Evolutionary conservation across 1,140 invertebrate species (phyloP).

Genomic region (Drosophila nigromelanica): DNA sequence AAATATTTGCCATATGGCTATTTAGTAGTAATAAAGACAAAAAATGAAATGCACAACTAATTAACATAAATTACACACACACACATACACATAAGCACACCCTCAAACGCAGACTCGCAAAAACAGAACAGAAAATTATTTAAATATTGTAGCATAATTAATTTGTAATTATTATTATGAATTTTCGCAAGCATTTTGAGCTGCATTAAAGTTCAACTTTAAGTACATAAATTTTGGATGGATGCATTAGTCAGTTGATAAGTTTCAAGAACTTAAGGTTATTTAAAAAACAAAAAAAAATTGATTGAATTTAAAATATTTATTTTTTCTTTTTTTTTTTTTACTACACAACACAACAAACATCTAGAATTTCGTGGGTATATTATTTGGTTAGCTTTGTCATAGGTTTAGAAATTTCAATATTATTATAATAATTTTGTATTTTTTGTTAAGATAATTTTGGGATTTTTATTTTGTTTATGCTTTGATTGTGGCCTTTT

Average conservation of each 20-base stretch:
- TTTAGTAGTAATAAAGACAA: slow-evolving; percentile 1
- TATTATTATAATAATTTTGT: slow-evolving; percentile 4
- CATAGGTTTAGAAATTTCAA: background rate
- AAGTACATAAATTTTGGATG: slow-evolving; percentile 56
- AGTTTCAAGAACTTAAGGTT: slow-evolving; percentile 36
- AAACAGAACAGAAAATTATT: slow-evolving; percentile 15
- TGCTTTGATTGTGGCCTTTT: slow-evolving; percentile 48
- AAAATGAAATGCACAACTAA: slow-evolving; percentile 17
- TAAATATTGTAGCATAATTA: slow-evolving; percentile 36
- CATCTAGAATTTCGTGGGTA: slow-evolving; percentile 23
- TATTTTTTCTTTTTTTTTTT: slow-evolving; percentile 6
- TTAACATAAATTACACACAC: slow-evolving; percentile 24
- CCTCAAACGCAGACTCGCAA: slow-evolving; percentile 4
- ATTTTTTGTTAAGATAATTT: slow-evolving; percentile 6
- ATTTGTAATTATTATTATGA: slow-evolving; percentile 25
- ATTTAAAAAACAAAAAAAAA: slow-evolving; percentile 17
- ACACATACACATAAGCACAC: slow-evolving; percentile 8
- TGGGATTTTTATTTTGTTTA: slow-evolving; percentile 7
- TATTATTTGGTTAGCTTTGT: slow-evolving; percentile 16
- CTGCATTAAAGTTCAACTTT: slow-evolving; percentile 43
- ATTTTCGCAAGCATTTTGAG: slow-evolving; percentile 29
- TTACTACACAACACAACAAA: slow-evolving; percentile 45
- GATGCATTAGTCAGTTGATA: slow-evolving; percentile 57
- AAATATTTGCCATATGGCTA: slow-evolving; percentile 4
- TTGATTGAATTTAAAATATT: slow-evolving; percentile 1